Evolutionary conservation across 2,888 invertebrate genomes (phyloP), one percentile per base, ranked within the genome.

Genomic region (Zygogramma bicolorata): DNA sequence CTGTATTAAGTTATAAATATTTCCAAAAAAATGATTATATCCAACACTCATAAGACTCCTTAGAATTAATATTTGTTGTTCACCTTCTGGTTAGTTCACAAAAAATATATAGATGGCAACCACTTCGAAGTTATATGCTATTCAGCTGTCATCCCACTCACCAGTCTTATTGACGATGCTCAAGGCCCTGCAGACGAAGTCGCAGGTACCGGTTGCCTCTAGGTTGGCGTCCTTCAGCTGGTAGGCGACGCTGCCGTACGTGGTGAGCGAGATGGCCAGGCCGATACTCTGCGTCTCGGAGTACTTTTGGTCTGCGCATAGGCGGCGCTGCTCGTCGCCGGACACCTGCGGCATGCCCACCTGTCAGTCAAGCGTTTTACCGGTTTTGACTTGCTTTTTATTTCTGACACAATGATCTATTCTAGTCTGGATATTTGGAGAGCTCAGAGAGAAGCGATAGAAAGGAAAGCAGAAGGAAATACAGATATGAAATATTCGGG

Each of bases 221-320:
- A 93, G 90, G 80, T 93, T 93, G 68, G 94, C 94, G 79, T 94
- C 94, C 81, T 94, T 93, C 68, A 94, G 89, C 85, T 94, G 94
- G 83, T 93, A 94, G 42, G 93, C 93, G 79, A 94, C 92, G 1
- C 93, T 93, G 61, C 94, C 94, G 83, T 94, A 94, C 0, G 93
- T 93, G 3, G 92, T 91, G 3, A 89, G 84, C 0, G 89, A 88
- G 7, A 89, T 84, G 10, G 88, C 88, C 74, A 81, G 81, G 67
- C 85, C 85, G 25, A 85, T 84, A 2, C 85, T 88, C 0, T 88
- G 87, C 65, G 89, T 89, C 29, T 79, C 82, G 75, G 86, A 89
- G 82, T 91, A 91, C 60, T 90, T 89, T 75, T 91, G 91, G 76
- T 92, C 92, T 6, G 90, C 89, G 81, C 92, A 93, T 8, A 93